These are phyloP conservation scores for Heliocidaris erythrogramma DNA, from an alignment of 35 echinoderm and acorn worm genomes.

Conservation along the genomic window DNA sequence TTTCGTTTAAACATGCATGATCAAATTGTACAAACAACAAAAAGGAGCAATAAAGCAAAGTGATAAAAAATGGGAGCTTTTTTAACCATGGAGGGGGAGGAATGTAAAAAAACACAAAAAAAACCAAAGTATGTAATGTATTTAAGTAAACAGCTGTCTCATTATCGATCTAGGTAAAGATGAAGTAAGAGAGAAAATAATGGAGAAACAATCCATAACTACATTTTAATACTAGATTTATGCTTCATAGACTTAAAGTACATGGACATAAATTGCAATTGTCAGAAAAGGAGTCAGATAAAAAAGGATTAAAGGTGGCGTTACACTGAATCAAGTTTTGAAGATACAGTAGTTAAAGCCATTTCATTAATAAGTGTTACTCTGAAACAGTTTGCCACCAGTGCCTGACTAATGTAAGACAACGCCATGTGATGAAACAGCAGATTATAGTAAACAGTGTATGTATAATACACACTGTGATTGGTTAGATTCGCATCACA, in stretches of 20 bases:
- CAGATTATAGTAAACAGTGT: no score
- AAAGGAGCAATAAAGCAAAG: neutral
- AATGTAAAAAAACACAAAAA: neutral
- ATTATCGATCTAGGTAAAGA: no score
- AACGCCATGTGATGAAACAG: no score
- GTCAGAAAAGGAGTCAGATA: neutral
- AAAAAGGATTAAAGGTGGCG: neutral
- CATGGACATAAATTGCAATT: neutral
- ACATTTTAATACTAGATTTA: no score
- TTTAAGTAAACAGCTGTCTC: no score
- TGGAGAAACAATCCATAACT: no score
- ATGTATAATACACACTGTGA: no score
- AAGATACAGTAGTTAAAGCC: neutral
- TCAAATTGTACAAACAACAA: neutral
- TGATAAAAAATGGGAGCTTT: neutral
- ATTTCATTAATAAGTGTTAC: neutral
- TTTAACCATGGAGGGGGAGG: neutral
- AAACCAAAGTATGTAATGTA: no score
- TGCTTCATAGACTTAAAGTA: no score
- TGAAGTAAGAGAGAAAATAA: no score
- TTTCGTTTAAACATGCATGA: slow-evolving; percentile 35
- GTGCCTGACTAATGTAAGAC: neutral
- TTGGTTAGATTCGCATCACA: no score
- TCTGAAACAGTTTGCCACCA: neutral
- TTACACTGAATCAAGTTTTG: neutral